Conservation (phyloP, 2,113 vertebrate genomes). For the Numenius arquata region DNA sequence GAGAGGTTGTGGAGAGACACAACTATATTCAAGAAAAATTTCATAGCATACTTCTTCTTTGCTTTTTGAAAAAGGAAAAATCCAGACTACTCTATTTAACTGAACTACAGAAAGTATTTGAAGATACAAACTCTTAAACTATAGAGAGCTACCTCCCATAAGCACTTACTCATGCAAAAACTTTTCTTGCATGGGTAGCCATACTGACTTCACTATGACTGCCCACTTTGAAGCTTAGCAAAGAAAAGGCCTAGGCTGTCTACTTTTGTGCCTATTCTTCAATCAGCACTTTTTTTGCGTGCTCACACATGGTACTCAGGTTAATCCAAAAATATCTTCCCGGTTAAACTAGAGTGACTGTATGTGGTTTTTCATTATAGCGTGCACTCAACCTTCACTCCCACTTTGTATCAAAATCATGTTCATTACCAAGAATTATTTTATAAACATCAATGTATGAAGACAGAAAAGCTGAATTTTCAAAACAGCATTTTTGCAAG, state of each 20-base stretch:
- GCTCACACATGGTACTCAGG: accelerated
- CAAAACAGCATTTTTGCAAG: not conserved
- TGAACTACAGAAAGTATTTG: not conserved
- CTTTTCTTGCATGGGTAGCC: not conserved
- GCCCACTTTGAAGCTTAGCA: not conserved
- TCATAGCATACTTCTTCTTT: not conserved
- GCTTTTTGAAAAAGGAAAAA: not conserved
- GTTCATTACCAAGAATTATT: constrained; percentile 10
- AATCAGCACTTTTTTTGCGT: not conserved
- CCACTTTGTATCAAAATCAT: constrained; percentile 1
- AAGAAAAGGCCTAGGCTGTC: not conserved
- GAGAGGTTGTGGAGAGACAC: constrained; percentile 10
- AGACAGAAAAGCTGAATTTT: constrained; percentile 45
- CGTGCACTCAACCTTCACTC: not conserved
- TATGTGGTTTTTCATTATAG: not conserved
- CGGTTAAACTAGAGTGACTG: not conserved
- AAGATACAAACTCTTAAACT: not conserved
- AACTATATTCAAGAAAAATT: not conserved
- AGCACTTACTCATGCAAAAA: not conserved
- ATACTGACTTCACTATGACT: not conserved
- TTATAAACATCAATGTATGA: not conserved
- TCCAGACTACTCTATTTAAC: not conserved
- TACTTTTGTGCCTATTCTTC: not conserved
- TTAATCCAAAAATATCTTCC: not conserved
- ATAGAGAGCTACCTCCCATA: not conserved